Evolutionary conservation across 2,888 invertebrate genomes (phyloP), one percentile per base, ranked within the genome.

Genomic region (Ichneumoninae sp.): DNA sequence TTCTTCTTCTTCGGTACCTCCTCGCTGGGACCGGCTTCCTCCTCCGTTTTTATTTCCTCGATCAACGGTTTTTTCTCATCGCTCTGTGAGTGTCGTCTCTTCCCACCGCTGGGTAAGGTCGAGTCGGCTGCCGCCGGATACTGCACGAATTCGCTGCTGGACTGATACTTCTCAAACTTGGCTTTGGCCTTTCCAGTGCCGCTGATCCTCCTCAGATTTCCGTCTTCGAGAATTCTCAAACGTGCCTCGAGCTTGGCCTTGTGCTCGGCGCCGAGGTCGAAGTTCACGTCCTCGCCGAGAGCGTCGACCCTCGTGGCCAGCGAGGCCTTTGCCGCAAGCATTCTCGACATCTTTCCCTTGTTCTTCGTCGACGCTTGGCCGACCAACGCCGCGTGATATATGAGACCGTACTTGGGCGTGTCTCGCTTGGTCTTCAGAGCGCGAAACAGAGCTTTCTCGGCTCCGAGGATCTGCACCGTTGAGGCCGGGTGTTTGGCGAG

Each of bases 401-500:
- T 98, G 60, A 99, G 94, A 94, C 99, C 99, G 93, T 99, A 99
- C 92, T 99, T 99, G 0, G 99, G 99, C 0, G 99, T 99, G 92
- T 99, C 98, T 91, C 98, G 98, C 92, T 98, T 98, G 0, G 99
- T 98, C 94, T 99, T 99, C 22, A 99, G 94, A 0, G 99, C 99
- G 87, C 99, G 95, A 94, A 99, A 99, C 13, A 99, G 94, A 0
- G 99, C 99, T 93, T 99, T 99, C 93, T 99, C 99, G 0, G 99
- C 99, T 85, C 99, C 99, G 81, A 99, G 96, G 90, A 99, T 99
- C 94, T 99, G 99, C 6, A 99, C 95, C 0, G 99, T 99, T 0
- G 99, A 99, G 0, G 99, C 98, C 0, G 99, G 99, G 93, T 99
- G 98, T 93, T 99, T 99, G 0, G 99, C 99, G 83, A 99, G 95